phyloP scores from a whole-genome alignment of 2,113 vertebrate species.

The Phocoena phocoena region DNA sequence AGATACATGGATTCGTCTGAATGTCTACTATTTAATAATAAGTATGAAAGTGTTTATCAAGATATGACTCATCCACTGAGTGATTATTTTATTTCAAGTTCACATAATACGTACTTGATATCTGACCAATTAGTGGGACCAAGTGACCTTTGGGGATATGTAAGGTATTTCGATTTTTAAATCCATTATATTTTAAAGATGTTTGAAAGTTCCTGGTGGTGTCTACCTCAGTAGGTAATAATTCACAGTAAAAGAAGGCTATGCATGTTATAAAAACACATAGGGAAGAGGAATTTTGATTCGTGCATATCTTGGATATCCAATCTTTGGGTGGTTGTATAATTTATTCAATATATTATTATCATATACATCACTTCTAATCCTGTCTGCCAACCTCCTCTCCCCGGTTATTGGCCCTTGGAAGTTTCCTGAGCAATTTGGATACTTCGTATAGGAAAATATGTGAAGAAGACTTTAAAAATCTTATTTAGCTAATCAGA shows the following conservation, averaged over 20 bases:
- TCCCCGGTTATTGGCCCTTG: not conserved
- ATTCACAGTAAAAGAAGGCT: not conserved
- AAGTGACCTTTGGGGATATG: constrained; percentile 85
- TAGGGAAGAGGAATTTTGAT: not conserved
- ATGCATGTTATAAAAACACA: not conserved
- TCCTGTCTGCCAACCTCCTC: not conserved
- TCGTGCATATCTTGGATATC: not conserved
- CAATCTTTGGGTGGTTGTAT: not conserved
- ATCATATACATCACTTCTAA: not conserved
- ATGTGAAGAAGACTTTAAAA: not conserved
- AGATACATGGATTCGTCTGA: constrained; percentile 89
- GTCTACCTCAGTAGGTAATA: not conserved
- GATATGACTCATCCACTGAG: constrained; percentile 88
- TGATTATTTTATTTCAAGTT: constrained; percentile 92
- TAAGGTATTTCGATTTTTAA: constrained; percentile 79
- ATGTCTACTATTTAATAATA: constrained; percentile 83
- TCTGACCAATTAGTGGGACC: constrained; percentile 87
- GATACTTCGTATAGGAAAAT: not conserved
- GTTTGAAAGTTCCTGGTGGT: not conserved
- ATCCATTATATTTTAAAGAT: not conserved
- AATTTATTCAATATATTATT: not conserved
- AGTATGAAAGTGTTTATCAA: constrained; percentile 85
- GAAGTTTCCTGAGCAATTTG: not conserved
- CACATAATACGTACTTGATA: constrained; percentile 93
- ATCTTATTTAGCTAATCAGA: not conserved